These are phyloP conservation scores for Heliconius melpomene DNA, from an alignment of 1,140 invertebrate genomes.

Conservation along the genomic window DNA sequence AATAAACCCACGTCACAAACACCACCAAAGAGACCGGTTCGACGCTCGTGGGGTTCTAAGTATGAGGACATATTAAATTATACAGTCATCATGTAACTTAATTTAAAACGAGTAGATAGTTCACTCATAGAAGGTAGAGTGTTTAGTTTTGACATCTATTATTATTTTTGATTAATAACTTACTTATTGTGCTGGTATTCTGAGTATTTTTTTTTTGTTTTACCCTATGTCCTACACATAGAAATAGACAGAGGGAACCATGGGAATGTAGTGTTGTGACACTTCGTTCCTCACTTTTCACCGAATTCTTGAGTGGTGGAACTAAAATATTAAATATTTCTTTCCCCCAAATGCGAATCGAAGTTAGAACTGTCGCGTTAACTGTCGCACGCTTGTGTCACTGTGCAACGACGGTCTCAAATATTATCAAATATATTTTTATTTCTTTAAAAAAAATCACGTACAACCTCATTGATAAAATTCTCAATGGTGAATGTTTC, in stretches of 20 bases:
- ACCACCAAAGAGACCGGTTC: constrained; percentile 72
- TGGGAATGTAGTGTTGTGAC: no score
- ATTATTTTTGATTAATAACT: constrained; percentile 7
- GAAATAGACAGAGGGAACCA: no score
- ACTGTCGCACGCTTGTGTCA: no score
- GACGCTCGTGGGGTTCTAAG: constrained; percentile 50
- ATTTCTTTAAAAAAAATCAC: background rate
- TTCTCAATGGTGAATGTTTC: background rate
- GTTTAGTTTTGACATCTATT: constrained; percentile 23
- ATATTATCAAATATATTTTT: background rate
- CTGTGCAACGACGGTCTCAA: no score
- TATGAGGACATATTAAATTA: constrained; percentile 61
- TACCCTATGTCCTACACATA: no score
- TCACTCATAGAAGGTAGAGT: constrained; percentile 12
- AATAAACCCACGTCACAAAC: constrained; percentile 59
- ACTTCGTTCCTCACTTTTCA: no score
- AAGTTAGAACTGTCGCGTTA: no score
- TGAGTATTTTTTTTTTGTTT: background rate
- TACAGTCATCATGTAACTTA: constrained; percentile 48
- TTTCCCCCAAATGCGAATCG: no score
- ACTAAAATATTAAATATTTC: background rate
- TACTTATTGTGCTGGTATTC: background rate
- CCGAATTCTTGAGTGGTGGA: no score
- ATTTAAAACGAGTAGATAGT: constrained; percentile 24
- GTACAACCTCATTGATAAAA: background rate